These are phyloP conservation scores for Leucoraja ocellata DNA, from an alignment of 2,797 vertebrate genomes.

Conservation along the genomic window DNA sequence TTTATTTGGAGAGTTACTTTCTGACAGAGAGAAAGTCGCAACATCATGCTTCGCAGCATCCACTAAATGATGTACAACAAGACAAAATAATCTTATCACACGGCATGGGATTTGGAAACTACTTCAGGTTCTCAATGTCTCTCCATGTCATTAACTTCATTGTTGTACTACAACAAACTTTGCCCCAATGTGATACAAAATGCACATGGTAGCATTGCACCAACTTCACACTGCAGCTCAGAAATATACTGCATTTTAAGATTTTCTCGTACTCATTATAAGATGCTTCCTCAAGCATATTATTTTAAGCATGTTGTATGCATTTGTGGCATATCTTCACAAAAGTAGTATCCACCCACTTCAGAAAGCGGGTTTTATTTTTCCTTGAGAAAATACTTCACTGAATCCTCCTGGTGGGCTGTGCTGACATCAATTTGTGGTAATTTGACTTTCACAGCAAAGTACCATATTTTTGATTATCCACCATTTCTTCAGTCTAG, in stretches of 20 bases:
- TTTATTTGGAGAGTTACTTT: no score
- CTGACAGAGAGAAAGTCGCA: background rate
- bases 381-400: background rate
- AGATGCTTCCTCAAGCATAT: background rate
- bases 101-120: background rate
- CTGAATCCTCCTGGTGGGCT: background rate
- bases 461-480: background rate
- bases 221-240: background rate
- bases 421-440: background rate
- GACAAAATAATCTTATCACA: background rate
- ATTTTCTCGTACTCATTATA: background rate
- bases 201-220: background rate
- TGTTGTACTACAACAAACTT: background rate
- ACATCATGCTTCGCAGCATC: background rate
- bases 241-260: background rate
- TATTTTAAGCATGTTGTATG: background rate
- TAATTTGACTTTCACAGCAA: background rate
- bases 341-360: background rate
- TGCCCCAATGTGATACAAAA: background rate
- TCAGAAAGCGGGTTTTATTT: background rate
- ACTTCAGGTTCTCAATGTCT: background rate
- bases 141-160: background rate
- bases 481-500: no score
- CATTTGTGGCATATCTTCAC: background rate
- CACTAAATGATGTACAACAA: background rate